These are phyloP conservation scores for Saxicola maurus DNA, from an alignment of 2,797 vertebrate species.

Conservation along the genomic window DNA sequence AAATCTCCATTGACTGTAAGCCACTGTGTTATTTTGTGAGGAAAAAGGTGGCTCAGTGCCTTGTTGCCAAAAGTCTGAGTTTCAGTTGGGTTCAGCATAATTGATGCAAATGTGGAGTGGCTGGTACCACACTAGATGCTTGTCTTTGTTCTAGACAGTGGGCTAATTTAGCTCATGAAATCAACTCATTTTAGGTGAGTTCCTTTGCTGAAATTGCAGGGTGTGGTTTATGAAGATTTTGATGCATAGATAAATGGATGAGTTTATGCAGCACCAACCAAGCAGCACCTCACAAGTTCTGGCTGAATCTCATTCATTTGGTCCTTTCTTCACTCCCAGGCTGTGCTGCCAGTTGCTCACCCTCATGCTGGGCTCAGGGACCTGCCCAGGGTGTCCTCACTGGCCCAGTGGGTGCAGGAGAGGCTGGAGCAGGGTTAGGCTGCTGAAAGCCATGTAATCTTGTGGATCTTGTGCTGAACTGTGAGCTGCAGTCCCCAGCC, in stretches of 20 bases:
- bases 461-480: not conserved
- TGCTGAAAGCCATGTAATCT: not conserved
- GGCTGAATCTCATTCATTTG: not conserved
- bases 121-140: not conserved
- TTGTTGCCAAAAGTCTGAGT: conserved; percentile 39
- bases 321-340: not conserved
- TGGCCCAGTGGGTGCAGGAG: fast-evolving
- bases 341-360: not conserved
- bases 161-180: conserved; percentile 37
- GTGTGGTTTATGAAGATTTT: conserved; percentile 22
- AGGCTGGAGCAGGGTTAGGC: not conserved
- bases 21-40: conserved; percentile 32
- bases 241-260: conserved; percentile 27
- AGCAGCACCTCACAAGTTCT: not conserved
- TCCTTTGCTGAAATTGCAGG: conserved; percentile 45
- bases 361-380: fast-evolving
- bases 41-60: conserved; percentile 2
- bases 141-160: conserved; percentile 41
- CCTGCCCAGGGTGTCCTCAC: fast-evolving
- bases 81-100: not conserved
- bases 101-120: not conserved
- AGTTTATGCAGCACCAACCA: not conserved
- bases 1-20: not conserved
- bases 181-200: not conserved
- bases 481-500: not conserved